These are phyloP conservation scores for Rhorus exstirpatorius DNA, from an alignment of 2,888 invertebrate genomes.

Conservation along the genomic window DNA sequence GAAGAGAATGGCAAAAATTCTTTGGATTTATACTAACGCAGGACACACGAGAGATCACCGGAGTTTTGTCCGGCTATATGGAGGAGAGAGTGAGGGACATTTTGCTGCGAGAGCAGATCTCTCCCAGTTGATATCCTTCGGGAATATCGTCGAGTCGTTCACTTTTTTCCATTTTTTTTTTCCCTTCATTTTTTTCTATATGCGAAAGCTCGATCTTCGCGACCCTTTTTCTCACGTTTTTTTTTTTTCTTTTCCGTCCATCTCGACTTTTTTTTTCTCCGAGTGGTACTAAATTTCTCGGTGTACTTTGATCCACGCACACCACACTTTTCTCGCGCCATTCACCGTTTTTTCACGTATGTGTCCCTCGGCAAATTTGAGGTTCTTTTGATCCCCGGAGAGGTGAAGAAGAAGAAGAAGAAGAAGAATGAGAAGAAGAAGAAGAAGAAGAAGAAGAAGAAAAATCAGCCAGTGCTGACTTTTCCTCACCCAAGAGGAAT, in stretches of 20 bases:
- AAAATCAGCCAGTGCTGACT: constrained; percentile 48
- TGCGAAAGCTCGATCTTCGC: constrained; percentile 13
- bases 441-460: neutral
- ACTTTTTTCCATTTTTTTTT: constrained; percentile 34
- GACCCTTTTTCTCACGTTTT: constrained; percentile 36
- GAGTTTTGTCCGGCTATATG: constrained; percentile 50
- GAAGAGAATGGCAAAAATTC: constrained; percentile 55
- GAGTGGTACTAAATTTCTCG: neutral
- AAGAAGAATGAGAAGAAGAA: neutral
- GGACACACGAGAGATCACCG: constrained; percentile 53
- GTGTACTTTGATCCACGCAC: constrained; percentile 13
- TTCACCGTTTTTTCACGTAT: constrained; percentile 22
- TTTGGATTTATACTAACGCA: constrained; percentile 63
- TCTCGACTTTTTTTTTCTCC: neutral
- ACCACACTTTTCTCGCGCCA: constrained; percentile 27
- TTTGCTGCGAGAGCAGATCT: constrained; percentile 70
- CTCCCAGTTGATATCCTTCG: constrained; percentile 58
- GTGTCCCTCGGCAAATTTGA: constrained; percentile 45
- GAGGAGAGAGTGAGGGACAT: constrained; percentile 40
- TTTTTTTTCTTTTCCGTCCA: constrained; percentile 1
- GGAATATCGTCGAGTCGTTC: constrained; percentile 65
- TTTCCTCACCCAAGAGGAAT: constrained; percentile 34
- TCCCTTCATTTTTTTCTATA: neutral
- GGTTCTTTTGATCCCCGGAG: constrained; percentile 12
- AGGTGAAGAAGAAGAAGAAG: neutral